A percentile compares a stretch with the other conserved stretches of the same genome.
Conservation (phyloP, 2,888 invertebrate species). For the Epinotia nisella region DNA sequence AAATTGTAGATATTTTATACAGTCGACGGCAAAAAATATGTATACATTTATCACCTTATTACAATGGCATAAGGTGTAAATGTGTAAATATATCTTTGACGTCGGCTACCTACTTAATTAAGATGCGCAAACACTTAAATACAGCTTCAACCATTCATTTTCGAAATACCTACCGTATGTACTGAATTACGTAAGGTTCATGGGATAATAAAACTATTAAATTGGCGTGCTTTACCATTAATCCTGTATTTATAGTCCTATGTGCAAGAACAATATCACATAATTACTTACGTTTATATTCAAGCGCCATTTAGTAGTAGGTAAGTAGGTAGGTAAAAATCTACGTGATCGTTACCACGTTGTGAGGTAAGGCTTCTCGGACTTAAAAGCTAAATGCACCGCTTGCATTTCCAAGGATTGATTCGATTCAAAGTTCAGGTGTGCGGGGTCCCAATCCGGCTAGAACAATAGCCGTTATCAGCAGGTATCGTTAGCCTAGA, state of each 20-base stretch:
- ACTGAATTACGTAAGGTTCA: background rate
- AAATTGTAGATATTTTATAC: too few relatives aligned
- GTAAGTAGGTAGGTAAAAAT: background rate
- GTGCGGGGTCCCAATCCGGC: constrained; percentile 35
- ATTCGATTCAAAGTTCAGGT: constrained; percentile 34
- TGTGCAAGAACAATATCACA: background rate
- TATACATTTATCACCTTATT: too few relatives aligned
- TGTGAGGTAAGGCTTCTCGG: constrained; percentile 16
- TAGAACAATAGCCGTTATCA: constrained; percentile 61
- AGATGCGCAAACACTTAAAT: too few relatives aligned
- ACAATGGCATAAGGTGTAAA: too few relatives aligned
- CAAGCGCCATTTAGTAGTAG: too few relatives aligned
- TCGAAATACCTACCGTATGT: too few relatives aligned
- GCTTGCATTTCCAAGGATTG: constrained; percentile 18
- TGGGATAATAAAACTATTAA: too few relatives aligned
- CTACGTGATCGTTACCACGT: background rate
- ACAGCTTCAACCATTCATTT: too few relatives aligned
- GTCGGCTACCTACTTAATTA: too few relatives aligned
- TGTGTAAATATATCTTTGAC: too few relatives aligned
- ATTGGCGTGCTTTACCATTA: background rate
- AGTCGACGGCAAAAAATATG: too few relatives aligned
- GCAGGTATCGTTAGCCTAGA: constrained; percentile 59
- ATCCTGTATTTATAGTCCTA: background rate
- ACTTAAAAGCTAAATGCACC: background rate
- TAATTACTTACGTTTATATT: too few relatives aligned